Percentiles rank a stretch among this genome's conserved stretches.
These are phyloP conservation scores for Scophthalmus maximus DNA, from an alignment of 2,113 vertebrate species.

Conservation along the genomic window DNA sequence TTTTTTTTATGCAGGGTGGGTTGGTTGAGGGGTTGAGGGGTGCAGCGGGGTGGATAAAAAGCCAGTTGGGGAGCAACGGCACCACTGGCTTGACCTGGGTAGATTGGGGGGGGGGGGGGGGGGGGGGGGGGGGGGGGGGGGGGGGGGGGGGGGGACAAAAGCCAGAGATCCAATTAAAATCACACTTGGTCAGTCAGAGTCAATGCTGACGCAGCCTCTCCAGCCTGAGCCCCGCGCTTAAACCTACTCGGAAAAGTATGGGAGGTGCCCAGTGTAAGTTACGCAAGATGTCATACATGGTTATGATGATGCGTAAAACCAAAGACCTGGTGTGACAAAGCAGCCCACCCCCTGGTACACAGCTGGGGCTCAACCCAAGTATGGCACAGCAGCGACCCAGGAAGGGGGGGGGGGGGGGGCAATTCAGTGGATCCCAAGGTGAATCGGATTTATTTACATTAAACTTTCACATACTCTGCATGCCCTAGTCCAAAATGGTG, in stretches of 20 bases:
- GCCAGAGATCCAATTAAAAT: slow-evolving; percentile 80
- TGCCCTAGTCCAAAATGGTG: slow-evolving; percentile 71
- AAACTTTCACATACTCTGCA: slow-evolving; percentile 52
- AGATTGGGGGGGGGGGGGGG: slow-evolving; percentile 46
- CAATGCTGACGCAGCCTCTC: slow-evolving; percentile 60
- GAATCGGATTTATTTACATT: slow-evolving; percentile 72
- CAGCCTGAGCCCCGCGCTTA: slow-evolving; percentile 24
- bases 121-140: slow-evolving; percentile 48
- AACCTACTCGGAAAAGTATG: slow-evolving; percentile 44
- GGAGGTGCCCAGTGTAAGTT: slow-evolving; percentile 53
- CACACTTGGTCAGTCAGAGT: slow-evolving; percentile 65
- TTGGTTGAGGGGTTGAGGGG: not conserved
- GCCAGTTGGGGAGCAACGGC: slow-evolving; percentile 64
- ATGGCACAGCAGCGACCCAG: slow-evolving; percentile 52
- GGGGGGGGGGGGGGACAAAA: slow-evolving; percentile 51
- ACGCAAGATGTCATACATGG: slow-evolving; percentile 69
- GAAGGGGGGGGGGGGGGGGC: slow-evolving; percentile 11
- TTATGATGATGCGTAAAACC: slow-evolving; percentile 76
- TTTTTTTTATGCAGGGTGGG: no score
- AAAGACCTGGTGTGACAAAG: slow-evolving; percentile 64
- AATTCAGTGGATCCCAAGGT: slow-evolving; percentile 50
- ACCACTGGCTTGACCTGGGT: slow-evolving; percentile 75
- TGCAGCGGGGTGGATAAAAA: slow-evolving; percentile 71
- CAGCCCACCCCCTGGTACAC: slow-evolving; percentile 63
- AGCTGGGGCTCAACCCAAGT: slow-evolving; percentile 58